Base-by-base conservation (phyloP, 2,797 vertebrate genomes). In the Lepus oiostolus region DNA sequence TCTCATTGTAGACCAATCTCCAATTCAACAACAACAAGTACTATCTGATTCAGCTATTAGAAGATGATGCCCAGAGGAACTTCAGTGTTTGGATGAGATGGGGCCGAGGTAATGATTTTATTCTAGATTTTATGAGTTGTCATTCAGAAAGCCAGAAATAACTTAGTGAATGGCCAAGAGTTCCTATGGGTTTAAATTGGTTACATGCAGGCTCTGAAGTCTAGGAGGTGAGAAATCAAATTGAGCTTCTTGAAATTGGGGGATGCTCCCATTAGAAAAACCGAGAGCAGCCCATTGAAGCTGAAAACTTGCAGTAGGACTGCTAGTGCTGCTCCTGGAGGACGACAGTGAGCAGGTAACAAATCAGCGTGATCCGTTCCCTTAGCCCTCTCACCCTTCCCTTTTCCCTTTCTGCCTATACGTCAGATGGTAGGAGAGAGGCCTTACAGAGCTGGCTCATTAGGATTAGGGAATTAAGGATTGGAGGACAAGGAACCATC, bases 11-110 rank as follows among this genome's bases (percentile, higher is more conserved):
- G 99, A 99, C 99, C 67, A 99, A 99, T 94, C 98, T 99, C 72
- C 99, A 99, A 96, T 99, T 98, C 95, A 99, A 99, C 98, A 99
- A 99, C 98, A 99, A 99, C 97, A 99, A 99, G 95, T 99, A 98
- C 94, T 99, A 99, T 97, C 96, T 99, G 97, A 99, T 99, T 94
- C 99, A 99, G 97, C 98, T 99, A 68, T 96, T 99, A 95, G 97
- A 99, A 89, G 99, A 99, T 2, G 99, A 99, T 93, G 83, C 30
- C 83, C 95, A 97, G 32, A 98, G 97, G 82, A 93, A 77, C 81
- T 99, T 99, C 98, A 99, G 98, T 7, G 99, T 99, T 95, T 99
- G 99, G 99, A 98, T 98, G 98, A 98, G 99, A 91, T 99, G 99
- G 99, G 99, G 99, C 63, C 98, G 99, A 98, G 99, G 99, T 99